phyloP scores from a whole-genome alignment of 2,113 vertebrate genomes.

The Cepphus grylle region DNA sequence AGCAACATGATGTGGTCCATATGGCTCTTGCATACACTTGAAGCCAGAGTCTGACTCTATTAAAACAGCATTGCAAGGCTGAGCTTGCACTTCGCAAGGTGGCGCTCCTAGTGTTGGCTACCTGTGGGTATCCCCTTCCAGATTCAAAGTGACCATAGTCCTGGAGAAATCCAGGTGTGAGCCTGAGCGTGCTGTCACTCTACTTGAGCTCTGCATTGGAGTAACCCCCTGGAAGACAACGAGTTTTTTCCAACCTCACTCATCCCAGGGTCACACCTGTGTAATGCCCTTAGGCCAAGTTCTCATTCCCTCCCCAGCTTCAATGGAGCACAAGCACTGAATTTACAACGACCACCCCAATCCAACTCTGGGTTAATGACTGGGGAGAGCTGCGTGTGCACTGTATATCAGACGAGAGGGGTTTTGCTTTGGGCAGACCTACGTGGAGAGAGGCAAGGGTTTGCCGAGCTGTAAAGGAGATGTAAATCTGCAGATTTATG shows the following conservation, averaged over 20 bases:
- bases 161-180: not conserved
- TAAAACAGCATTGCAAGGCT: too few relatives aligned
- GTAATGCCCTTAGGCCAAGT: not conserved
- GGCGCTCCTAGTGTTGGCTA: not conserved
- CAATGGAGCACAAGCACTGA: rapidly evolving
- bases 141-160: not conserved
- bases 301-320: not conserved
- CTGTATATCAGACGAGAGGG: not conserved
- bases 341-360: not conserved
- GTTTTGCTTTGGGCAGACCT: not conserved
- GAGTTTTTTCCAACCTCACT: not conserved
- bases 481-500: not conserved
- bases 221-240: rapidly evolving
- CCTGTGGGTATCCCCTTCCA: not conserved
- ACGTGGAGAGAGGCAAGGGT: rapidly evolving
- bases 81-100: rapidly evolving
- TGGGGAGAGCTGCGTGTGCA: rapidly evolving
- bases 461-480: not conserved
- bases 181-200: not conserved
- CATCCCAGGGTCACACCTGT: not conserved
- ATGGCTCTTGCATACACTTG: not conserved
- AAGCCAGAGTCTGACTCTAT: not conserved
- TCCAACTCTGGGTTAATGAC: not conserved
- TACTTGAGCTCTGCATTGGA: not conserved
- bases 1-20: rapidly evolving